Evolutionary conservation across 2,113 vertebrate genomes (phyloP), one percentile per base, ranked within the genome.

Genomic region (Gavialis gangeticus): DNA sequence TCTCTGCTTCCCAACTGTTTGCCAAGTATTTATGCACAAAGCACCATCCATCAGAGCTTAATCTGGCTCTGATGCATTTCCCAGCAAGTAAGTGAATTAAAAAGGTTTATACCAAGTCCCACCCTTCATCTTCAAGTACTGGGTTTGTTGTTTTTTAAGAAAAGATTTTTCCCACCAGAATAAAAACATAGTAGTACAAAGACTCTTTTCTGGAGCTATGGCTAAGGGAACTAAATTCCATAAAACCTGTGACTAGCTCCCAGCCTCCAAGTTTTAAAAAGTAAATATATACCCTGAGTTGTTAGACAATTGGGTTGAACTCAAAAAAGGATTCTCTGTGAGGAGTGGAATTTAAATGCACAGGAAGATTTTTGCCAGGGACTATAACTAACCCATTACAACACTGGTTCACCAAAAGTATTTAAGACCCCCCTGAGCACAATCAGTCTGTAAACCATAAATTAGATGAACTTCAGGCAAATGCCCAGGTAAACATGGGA

Each of bases 1-100:
- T 92, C 80, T 96, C 89, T 94, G 55, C 80, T 73, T 98, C 82
- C 75, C 92, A 96, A 93, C 34, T 97, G 89, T 97, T 97, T 96
- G 94, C 91, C 84, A 93, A 96, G 75, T 84, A 87, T 97, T 97
- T 97, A 92, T 96, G 97, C 64, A n/a, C 62, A 84, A 85, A 90
- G 78, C 66, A 77, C 75, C 92, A 54, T 89, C 83, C 5, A 2
- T 57, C 88, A 82, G 93, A 90, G 82, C 73, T 96, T 93, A 95
- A 95, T 91, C 84, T 96, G 79, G 71, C n/a, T 76, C 62, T 91
- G n/a, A 83, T 75, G 25, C 89, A 87, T 91, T 95, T 82, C 92
- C 79, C 76, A 80, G 37, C 77, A 96, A 96, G 64, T 25, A 95
- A 91, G 56, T 67, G 58, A 95, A 94, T 88, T 93, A 78, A 16